Evolutionary conservation across 2,888 invertebrate genomes (phyloP), one percentile per base, ranked within the genome.

Genomic region (Euproctis similis): DNA sequence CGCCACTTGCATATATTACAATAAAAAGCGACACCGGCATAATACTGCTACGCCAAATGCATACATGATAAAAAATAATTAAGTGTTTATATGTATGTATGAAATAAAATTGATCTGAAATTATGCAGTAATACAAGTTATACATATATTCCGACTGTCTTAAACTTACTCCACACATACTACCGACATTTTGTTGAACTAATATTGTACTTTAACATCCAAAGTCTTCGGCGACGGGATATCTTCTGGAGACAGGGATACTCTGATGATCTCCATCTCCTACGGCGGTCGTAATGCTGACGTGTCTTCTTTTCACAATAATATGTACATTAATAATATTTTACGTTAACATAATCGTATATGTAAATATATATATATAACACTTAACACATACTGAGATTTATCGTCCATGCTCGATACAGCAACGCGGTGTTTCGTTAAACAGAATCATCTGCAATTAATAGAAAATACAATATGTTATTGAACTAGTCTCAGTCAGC

Each of bases 321-420:
- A 52, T 45, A 62, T 67, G 53, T 63, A 63, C 65, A 63, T n/a
- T n/a, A n/a, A n/a, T 46, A 52, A 51, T 43, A 52, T 43, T 51
- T 45, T 53, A 53, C 47, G 47, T 53, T 50, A 50, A 47, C 45
- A 50, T n/a, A n/a, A n/a, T 39, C n/a, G n/a, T n/a, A n/a, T n/a
- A 56, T 59, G n/a, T n/a, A n/a, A n/a, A n/a, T n/a, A n/a, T 47
- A 50, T 47, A 45, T 56, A 49, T 50, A 65, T 70, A 78, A 75
- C 78, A 78, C 77, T 78, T 77, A 78, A 77, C 78, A 80, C 81
- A 74, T 72, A 72, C 64, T 73, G 69, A 72, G 75, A 74, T 72
- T 72, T 72, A 81, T 80, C 78, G 81, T 81, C 81, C 78, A 64
- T 71, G 73, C 76, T 75, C 77, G 78, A 77, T 74, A 73, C 46